phyloP scores from a whole-genome alignment of 2,113 vertebrate species.

The Microtus ochrogaster region DNA sequence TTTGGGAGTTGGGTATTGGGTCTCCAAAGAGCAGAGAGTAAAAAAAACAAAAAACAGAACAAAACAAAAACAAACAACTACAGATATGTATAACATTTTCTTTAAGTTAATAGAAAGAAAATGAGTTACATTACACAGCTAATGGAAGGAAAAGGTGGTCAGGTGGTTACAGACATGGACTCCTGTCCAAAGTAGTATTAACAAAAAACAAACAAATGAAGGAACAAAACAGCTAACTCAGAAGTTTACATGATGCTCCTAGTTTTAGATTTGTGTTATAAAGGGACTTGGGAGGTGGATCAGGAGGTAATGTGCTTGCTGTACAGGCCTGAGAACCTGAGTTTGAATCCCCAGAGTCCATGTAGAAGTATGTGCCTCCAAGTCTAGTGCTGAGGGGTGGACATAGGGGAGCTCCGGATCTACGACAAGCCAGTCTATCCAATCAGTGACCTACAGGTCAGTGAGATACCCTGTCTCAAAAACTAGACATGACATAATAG shows the following conservation, averaged over 20 bases:
- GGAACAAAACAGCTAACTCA: background rate
- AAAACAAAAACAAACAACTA: background rate
- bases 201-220: background rate
- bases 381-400: background rate
- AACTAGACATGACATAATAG: background rate
- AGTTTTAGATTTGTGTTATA: background rate
- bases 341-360: background rate
- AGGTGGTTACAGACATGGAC: background rate
- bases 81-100: constrained; percentile 11
- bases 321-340: background rate
- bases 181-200: background rate
- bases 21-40: background rate
- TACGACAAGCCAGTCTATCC: background rate
- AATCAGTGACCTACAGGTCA: background rate
- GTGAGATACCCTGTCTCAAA: background rate
- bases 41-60: too few relatives aligned
- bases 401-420: too few relatives aligned
- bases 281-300: too few relatives aligned
- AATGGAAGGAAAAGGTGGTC: background rate
- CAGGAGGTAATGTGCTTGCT: background rate
- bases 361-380: too few relatives aligned
- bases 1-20: too few relatives aligned
- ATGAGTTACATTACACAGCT: background rate
- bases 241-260: background rate
- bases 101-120: background rate